Conservation (phyloP, 2,797 vertebrate species). For the Mallotus villosus region DNA sequence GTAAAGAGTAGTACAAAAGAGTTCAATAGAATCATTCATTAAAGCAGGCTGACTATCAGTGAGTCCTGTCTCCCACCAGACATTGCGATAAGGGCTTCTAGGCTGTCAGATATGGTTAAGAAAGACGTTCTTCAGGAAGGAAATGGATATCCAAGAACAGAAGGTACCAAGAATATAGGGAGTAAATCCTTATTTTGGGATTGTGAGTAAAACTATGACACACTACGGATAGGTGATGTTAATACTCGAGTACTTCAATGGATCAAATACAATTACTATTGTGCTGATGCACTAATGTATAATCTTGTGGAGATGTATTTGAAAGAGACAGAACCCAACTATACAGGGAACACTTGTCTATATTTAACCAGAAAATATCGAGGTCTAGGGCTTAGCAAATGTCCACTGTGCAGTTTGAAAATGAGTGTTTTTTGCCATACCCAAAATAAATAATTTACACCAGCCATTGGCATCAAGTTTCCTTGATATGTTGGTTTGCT, state of each 20-base stretch:
- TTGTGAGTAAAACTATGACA: conserved; percentile 35
- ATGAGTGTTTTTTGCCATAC: conserved; percentile 7
- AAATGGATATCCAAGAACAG: background rate
- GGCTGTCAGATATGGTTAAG: conserved; percentile 29
- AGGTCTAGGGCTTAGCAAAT: conserved; percentile 25
- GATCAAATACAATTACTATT: too few species aligned
- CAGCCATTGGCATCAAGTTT: conserved; percentile 38
- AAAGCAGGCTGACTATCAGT: conserved; percentile 33
- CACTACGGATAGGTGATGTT: conserved; percentile 36
- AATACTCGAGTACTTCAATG: conserved; percentile 19
- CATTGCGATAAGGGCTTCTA: conserved; percentile 44
- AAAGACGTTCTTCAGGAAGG: conserved; percentile 52
- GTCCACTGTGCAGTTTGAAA: conserved; percentile 44
- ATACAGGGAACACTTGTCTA: background rate
- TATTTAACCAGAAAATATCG: too few species aligned
- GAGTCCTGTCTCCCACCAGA: conserved; percentile 28
- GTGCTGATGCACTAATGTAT: background rate
- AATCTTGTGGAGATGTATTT: background rate
- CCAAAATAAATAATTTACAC: conserved; percentile 61
- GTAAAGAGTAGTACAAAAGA: conserved; percentile 12
- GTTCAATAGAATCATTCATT: conserved; percentile 24
- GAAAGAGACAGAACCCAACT: background rate
- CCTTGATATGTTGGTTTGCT: conserved; percentile 1
- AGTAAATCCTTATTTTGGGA: conserved; percentile 18
- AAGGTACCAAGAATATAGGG: conserved; percentile 1